phyloP scores from a whole-genome alignment of 2,797 vertebrate species.

The Salmo trutta region DNA sequence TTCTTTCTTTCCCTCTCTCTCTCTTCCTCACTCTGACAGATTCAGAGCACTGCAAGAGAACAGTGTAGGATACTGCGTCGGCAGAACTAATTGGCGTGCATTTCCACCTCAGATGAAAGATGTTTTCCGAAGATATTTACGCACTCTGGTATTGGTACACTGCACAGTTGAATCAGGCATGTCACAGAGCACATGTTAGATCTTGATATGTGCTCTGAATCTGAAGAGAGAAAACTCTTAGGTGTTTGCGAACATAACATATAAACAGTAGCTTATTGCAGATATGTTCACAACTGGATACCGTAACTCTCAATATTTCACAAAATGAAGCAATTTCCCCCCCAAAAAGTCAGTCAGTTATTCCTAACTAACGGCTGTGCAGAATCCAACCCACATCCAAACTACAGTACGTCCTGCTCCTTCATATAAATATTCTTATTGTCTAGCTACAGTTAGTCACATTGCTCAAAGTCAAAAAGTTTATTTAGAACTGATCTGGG shows the following conservation, averaged over 20 bases:
- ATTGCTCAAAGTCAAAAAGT: neutral
- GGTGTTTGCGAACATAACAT: neutral
- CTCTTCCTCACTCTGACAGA: conserved; percentile 40
- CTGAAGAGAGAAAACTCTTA: neutral
- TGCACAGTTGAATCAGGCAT: conserved; percentile 25
- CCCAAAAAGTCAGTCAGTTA: neutral
- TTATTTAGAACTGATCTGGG: neutral
- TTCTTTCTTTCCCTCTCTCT: conserved; percentile 5
- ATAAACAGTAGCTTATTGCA: neutral
- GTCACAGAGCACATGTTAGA: conserved; percentile 18
- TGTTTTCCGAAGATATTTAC: conserved; percentile 48
- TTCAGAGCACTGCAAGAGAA: conserved; percentile 51
- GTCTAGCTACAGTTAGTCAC: neutral
- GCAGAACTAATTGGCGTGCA: conserved; percentile 52
- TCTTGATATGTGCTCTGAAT: neutral
- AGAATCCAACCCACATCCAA: neutral
- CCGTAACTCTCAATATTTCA: neutral
- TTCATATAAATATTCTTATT: neutral
- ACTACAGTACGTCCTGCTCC: neutral
- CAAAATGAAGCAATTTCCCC: neutral
- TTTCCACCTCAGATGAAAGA: conserved; percentile 49
- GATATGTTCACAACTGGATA: neutral
- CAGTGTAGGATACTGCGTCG: conserved; percentile 19
- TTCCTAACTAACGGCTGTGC: neutral
- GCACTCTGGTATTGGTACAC: conserved; percentile 15